Conservation (phyloP, 2,888 invertebrate species). For the Pristionchus arcanus region DNA sequence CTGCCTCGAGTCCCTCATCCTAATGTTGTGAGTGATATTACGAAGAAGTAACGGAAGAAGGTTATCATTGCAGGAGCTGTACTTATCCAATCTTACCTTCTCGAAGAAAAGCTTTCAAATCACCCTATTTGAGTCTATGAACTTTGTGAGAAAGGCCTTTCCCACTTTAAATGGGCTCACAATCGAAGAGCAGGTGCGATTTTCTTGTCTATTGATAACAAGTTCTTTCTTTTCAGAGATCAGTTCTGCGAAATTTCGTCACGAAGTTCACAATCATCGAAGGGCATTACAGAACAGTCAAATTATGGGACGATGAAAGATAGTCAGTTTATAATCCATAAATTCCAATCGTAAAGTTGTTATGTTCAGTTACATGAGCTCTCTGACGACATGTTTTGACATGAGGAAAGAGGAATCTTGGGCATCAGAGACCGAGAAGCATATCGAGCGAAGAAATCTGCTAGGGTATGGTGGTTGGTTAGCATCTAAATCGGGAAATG, state of each 20-base stretch:
- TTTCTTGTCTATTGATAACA: not conserved
- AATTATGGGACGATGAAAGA: not conserved
- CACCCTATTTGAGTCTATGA: not conserved
- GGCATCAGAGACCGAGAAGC: not conserved
- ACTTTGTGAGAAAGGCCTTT: not conserved
- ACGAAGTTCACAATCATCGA: not conserved
- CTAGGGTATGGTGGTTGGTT: not conserved
- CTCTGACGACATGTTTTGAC: conserved; percentile 13
- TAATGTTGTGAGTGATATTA: not conserved
- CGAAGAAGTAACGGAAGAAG: not conserved
- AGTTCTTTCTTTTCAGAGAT: not conserved
- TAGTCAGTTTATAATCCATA: not conserved
- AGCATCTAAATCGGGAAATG: not conserved
- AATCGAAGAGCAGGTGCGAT: not conserved
- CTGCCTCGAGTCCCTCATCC: not conserved
- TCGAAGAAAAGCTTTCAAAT: conserved; percentile 23
- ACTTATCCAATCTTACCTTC: not conserved
- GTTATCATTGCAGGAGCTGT: not conserved
- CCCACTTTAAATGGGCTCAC: not conserved
- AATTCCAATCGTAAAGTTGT: not conserved
- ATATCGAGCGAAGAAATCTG: not conserved
- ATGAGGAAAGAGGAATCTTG: not conserved
- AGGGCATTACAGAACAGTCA: conserved; percentile 27
- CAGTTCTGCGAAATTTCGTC: not conserved
- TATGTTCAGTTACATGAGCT: conserved; percentile 30